Evolutionary conservation across 2,113 vertebrate genomes (phyloP).

Genomic region (Neodon shergylaensis): DNA sequence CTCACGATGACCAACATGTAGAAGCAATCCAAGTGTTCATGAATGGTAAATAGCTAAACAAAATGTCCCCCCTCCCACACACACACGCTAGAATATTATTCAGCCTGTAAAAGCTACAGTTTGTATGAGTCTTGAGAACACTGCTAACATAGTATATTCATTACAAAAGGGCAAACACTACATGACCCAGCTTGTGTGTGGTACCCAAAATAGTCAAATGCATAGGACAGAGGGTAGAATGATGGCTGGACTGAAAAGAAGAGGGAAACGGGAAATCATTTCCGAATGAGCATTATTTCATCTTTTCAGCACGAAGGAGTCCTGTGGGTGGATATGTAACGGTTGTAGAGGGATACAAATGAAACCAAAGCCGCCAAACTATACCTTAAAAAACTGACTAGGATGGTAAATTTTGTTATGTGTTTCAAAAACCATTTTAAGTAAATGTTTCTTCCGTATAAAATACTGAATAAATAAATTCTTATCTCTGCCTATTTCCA

Average conservation of each 20-base stretch:
- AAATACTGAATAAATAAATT: not conserved
- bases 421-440: conserved; percentile 25
- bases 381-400: not conserved
- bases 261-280: not conserved
- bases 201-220: not conserved
- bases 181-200: not conserved
- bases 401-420: not conserved
- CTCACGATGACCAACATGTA: not conserved
- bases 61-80: not conserved
- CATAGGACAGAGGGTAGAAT: not conserved
- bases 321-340: not conserved
- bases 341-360: not conserved
- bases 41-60: not conserved
- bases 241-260: not conserved
- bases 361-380: not conserved
- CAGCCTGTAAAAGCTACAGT: not conserved
- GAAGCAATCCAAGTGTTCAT: not conserved
- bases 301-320: not conserved
- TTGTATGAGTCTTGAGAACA: not conserved
- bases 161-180: not conserved
- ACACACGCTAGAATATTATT: not conserved
- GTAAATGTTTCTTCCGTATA: conserved; percentile 16
- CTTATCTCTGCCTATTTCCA: conserved; percentile 64
- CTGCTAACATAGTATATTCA: not conserved
- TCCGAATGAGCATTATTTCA: not conserved